phyloP scores from a whole-genome alignment of 1,140 invertebrate genomes.

The Drosophila lacteicornis region DNA sequence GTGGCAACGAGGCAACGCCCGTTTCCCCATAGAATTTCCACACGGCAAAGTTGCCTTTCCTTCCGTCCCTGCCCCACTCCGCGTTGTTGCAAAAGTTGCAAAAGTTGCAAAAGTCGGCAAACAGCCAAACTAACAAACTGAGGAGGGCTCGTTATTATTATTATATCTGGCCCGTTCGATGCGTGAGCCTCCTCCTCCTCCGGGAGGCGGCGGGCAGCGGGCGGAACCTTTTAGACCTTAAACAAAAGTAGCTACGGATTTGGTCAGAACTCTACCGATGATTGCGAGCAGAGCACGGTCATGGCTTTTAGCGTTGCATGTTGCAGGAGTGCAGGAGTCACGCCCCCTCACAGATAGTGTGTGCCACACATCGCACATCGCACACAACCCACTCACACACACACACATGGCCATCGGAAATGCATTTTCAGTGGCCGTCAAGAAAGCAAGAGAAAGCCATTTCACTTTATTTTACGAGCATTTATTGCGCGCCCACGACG shows the following conservation, averaged over 20 bases:
- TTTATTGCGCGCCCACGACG: slow-evolving; percentile 57
- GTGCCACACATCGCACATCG: background rate
- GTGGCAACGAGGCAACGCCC: slow-evolving; percentile 27
- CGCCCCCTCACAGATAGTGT: slow-evolving; percentile 44
- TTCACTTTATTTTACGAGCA: slow-evolving; percentile 78
- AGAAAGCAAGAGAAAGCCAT: slow-evolving; percentile 81
- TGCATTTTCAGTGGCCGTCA: slow-evolving; percentile 80
- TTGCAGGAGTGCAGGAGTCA: slow-evolving; percentile 50
- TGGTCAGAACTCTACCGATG: slow-evolving; percentile 48
- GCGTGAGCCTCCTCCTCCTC: slow-evolving; percentile 36
- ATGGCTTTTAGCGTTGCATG: slow-evolving; percentile 73
- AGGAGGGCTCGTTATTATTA: slow-evolving; percentile 73
- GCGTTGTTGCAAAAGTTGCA: slow-evolving; percentile 52
- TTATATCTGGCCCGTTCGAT: slow-evolving; percentile 70
- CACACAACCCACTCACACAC: slow-evolving; percentile 14
- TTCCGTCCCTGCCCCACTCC: background rate
- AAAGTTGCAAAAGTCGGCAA: slow-evolving; percentile 73
- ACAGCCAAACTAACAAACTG: slow-evolving; percentile 71
- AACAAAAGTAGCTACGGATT: slow-evolving; percentile 73
- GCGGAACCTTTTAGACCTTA: slow-evolving; percentile 64
- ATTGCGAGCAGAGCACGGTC: slow-evolving; percentile 74
- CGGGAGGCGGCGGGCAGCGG: background rate
- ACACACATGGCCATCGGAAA: slow-evolving; percentile 55
- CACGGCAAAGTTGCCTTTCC: slow-evolving; percentile 51
- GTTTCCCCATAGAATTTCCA: slow-evolving; percentile 56